Evolutionary conservation across 1,140 invertebrate species (phyloP).

Genomic region (Nasonia vitripennis): DNA sequence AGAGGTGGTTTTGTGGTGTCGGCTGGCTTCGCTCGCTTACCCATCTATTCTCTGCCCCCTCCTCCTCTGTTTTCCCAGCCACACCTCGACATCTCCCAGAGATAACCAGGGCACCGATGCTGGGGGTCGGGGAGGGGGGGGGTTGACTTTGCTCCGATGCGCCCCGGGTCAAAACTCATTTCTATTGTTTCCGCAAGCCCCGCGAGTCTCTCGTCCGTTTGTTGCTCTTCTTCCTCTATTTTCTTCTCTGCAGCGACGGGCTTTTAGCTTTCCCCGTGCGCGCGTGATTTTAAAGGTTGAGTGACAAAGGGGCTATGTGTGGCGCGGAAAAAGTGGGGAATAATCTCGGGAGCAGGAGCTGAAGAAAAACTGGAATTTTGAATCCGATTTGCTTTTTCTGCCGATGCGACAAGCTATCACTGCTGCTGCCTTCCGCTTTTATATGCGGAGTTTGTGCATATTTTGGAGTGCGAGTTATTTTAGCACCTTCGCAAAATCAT

Average conservation of each 20-base stretch:
- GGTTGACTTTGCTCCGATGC: not conserved
- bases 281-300: not conserved
- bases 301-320: not conserved
- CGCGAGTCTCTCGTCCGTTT: too few relatives aligned
- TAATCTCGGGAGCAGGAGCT: not conserved
- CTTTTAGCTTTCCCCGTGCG: not conserved
- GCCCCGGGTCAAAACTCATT: constrained; percentile 1
- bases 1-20: constrained; percentile 64
- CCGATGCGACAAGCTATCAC: not conserved
- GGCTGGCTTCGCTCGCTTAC: constrained; percentile 31
- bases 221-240: not conserved
- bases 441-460: too few relatives aligned
- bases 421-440: too few relatives aligned
- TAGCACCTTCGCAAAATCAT: too few relatives aligned
- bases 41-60: constrained; percentile 25
- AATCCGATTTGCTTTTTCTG: not conserved
- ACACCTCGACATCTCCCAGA: not conserved
- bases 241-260: not conserved
- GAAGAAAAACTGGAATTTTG: not conserved
- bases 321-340: not conserved
- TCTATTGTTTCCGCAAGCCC: constrained; percentile 17
- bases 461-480: too few relatives aligned
- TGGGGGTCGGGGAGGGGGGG: not conserved
- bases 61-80: not conserved
- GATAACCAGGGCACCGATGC: not conserved